Base-by-base conservation (phyloP, 2,888 invertebrate genomes). In the Oxyscelio sp. region DNA sequence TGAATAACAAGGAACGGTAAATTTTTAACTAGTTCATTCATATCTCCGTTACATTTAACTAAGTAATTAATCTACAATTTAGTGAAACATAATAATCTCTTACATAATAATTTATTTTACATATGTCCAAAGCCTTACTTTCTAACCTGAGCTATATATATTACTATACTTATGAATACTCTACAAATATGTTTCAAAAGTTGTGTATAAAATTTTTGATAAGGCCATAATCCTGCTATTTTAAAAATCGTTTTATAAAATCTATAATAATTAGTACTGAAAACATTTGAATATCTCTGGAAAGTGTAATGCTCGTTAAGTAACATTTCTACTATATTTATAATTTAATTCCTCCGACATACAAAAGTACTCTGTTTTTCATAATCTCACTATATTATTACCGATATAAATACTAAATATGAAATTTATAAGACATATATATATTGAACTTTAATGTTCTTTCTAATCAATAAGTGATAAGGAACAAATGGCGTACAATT, bases 1-100 rank as follows among this genome's bases (percentile, higher is more conserved):
- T 56, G 34, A 6, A 59, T n/a, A 59, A 59, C 4, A 11, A 59
- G 9, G 40, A 40, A 59, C 13, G 59, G 40, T n/a, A 59, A 22
- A 22, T 40, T 59, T 40, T 13, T 9, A 22, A 59, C 22, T 1
- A 59, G 3, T 8, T 15, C 1, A 1, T 59, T 21, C 11, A 38
- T 4, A 0, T 59, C 15, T 6, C 38, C 13, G 19, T 8, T 22
- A 1, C 38, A 19, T 15, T 19, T 22, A 8, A 59, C 22, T 15
- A 40, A 22, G 17, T n/a, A 59, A 15, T 59, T 38, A 8, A 59
- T 21, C 40, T 59, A 22, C 0, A 59, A 59, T 22, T 43, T 38
- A 38, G 11, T 13, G 11, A 11, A 38, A 38, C 13, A 38, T 8
- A 38, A 38, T 38, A 6, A 38, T 38, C 38, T 27, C 27, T 6